phyloP scores from a whole-genome alignment of 2,797 vertebrate species.

The Rallus crepitans region DNA sequence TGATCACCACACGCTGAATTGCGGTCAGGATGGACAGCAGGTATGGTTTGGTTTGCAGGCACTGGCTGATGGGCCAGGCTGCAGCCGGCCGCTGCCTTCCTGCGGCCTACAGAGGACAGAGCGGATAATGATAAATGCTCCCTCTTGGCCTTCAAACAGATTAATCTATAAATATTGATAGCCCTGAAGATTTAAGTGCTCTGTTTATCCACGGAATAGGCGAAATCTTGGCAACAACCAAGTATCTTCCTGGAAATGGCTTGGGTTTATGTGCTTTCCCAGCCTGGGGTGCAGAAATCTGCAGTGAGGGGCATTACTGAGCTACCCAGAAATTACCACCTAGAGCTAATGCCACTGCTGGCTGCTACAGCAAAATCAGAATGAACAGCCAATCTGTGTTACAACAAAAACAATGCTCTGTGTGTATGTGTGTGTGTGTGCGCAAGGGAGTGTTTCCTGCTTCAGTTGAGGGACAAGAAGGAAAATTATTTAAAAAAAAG shows the following conservation, averaged over 20 bases:
- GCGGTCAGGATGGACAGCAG: rapidly evolving
- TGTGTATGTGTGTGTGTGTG: not conserved
- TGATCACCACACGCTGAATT: rapidly evolving
- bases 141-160: constrained; percentile 27
- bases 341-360: not conserved
- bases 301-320: not conserved
- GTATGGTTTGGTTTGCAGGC: not conserved
- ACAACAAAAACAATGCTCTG: not conserved
- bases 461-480: not conserved
- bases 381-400: not conserved
- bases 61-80: not conserved
- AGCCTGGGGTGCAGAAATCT: not conserved
- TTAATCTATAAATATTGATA: constrained; percentile 60
- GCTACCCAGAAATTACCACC: not conserved
- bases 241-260: not conserved
- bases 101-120: not conserved
- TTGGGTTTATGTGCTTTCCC: not conserved
- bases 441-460: not conserved
- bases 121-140: not conserved
- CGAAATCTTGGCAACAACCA: constrained; percentile 30
- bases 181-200: constrained; percentile 27
- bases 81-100: not conserved
- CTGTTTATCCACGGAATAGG: constrained; percentile 28
- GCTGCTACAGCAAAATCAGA: not conserved
- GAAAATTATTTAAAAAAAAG: not conserved